These are phyloP conservation scores for Podarcis siculus DNA, from an alignment of 2,797 vertebrate species.

Conservation along the genomic window DNA sequence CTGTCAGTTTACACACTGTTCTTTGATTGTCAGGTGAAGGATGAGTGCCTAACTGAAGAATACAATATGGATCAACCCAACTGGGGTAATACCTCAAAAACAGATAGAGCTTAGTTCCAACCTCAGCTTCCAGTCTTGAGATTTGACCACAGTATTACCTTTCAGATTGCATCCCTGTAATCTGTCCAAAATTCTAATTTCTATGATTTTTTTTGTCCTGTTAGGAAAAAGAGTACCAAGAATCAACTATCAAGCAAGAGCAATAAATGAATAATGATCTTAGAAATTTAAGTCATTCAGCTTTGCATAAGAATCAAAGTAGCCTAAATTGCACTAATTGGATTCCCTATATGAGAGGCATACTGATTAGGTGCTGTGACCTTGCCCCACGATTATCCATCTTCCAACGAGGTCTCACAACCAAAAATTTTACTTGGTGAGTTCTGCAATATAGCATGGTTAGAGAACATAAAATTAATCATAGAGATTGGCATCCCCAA, in stretches of 20 bases:
- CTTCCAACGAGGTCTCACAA: no score
- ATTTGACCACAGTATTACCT: background rate
- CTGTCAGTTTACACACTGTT: background rate
- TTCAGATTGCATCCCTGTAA: background rate
- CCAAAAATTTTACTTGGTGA: no score
- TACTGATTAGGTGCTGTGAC: no score
- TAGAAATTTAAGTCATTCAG: background rate
- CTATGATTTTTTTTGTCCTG: background rate
- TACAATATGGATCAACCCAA: conserved; percentile 1
- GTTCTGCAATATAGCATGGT: no score
- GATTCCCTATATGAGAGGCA: no score
- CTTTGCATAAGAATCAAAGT: background rate
- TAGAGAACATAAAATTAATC: no score
- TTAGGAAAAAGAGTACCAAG: background rate
- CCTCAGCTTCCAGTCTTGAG: background rate
- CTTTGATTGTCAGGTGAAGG: conserved; percentile 15
- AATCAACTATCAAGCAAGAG: background rate
- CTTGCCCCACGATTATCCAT: no score
- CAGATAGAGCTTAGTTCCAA: background rate
- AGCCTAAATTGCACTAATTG: no score
- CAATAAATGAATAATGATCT: background rate
- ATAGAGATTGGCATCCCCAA: no score
- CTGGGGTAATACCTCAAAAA: background rate
- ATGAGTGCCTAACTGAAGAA: conserved; percentile 1
- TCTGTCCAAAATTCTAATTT: background rate